Evolutionary conservation across 2,888 invertebrate genomes (phyloP).

Genomic region (Drosophila mimica): DNA sequence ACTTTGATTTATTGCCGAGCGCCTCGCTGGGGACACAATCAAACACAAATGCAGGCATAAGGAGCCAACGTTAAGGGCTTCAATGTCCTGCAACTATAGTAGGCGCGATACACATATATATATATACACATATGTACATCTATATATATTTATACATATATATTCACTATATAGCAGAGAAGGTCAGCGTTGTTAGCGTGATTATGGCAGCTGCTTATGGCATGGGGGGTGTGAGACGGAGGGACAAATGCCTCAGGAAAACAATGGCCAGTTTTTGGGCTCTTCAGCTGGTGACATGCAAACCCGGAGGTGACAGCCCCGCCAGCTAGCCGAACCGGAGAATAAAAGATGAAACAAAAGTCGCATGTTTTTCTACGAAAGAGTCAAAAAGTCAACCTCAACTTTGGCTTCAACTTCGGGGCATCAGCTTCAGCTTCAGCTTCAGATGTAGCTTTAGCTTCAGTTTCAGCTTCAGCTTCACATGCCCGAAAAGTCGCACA

Average conservation of each 20-base stretch:
- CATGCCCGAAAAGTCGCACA: slow-evolving; percentile 73
- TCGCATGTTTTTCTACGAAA: slow-evolving; percentile 74
- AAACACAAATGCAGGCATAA: slow-evolving; percentile 65
- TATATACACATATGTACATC: neutral
- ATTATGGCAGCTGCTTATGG: slow-evolving; percentile 55
- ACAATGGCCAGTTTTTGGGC: slow-evolving; percentile 57
- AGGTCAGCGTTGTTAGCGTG: slow-evolving; percentile 57
- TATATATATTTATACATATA: neutral
- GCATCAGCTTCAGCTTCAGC: slow-evolving; percentile 34
- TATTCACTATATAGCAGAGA: neutral
- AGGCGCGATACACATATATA: slow-evolving; percentile 29
- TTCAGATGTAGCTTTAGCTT: slow-evolving; percentile 22
- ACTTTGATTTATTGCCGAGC: slow-evolving; percentile 78
- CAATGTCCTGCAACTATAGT: slow-evolving; percentile 60
- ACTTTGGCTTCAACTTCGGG: slow-evolving; percentile 48
- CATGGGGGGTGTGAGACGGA: neutral
- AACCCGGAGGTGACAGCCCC: slow-evolving; percentile 59
- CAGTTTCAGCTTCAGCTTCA: slow-evolving; percentile 51
- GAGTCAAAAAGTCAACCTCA: slow-evolving; percentile 74
- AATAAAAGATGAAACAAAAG: slow-evolving; percentile 69
- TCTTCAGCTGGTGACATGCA: slow-evolving; percentile 59
- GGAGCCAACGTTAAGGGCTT: slow-evolving; percentile 57
- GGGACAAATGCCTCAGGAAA: slow-evolving; percentile 30
- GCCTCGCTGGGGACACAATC: slow-evolving; percentile 65
- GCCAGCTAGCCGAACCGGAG: slow-evolving; percentile 29